Base-by-base conservation (phyloP, 2,797 vertebrate species). In the Anabas testudineus region DNA sequence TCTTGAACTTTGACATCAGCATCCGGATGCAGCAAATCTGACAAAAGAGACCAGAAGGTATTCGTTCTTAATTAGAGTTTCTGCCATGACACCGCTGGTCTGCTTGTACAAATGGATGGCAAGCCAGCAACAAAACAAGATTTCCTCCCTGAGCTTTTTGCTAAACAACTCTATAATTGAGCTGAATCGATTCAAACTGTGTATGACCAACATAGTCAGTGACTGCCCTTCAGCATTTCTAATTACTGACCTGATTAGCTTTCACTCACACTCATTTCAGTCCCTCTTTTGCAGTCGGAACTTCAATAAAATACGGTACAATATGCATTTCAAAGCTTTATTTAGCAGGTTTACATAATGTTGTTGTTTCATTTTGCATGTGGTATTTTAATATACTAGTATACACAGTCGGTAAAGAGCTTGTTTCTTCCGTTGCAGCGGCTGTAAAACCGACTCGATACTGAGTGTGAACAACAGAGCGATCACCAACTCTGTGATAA, bases 161-260 rank as follows among this genome's bases (percentile, higher is more conserved):
- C 71, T 58, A 61, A 78, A 76, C 71, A 74, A 30, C 39, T 69
- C 54, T 64, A 32, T 68, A 67, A 71, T 45, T 71, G 48, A 80
- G 58, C 26, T 26, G 49, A 73, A 81, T 69, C 34, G 41, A 43
- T 81, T 75, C 41, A 37, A 19, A 69, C 21, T 67, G 62, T 62
- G 47, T 65, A 32, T 63, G 48, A 72, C 43, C 66, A 66, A 18
- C 57, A 59, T 41, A 53, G 34, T 74, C 26, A 65, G 16, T 57
- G 72, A 69, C 46, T 36, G 10, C 9, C 46, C 45, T 67, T 78
- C 32, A 74, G 43, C 41, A 19, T 54, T 16, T 66, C 39, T 55
- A 63, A 79, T 79, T 53, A 67, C 41, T 19, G 16, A 32, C n/a
- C 63, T 51, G 46, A 74, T 82, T 78, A 18, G 21, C 51, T 57